A percentile compares a stretch with the other conserved stretches of the same genome.
These are phyloP conservation scores for Nomada goodeniana DNA, from an alignment of 2,888 invertebrate genomes.

Conservation along the genomic window DNA sequence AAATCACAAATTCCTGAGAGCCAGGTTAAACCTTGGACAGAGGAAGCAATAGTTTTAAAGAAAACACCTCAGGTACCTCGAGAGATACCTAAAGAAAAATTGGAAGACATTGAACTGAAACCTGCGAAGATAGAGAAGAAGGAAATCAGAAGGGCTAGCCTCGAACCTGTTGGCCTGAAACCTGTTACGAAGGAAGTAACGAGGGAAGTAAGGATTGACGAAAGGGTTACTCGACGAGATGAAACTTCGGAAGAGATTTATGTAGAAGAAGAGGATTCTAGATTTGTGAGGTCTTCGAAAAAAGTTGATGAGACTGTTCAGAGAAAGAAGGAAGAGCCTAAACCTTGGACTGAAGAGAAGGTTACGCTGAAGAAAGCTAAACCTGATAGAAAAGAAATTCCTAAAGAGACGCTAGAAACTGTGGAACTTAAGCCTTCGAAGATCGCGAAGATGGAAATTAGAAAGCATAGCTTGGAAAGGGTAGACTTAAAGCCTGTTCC, in stretches of 20 bases:
- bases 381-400: conserved; percentile 83
- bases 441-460: conserved; percentile 72
- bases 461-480: conserved; percentile 83
- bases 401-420: conserved; percentile 83
- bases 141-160: conserved; percentile 70
- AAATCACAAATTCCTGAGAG: conserved; percentile 66
- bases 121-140: conserved; percentile 86
- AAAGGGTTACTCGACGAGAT: conserved; percentile 48
- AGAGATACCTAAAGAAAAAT: conserved; percentile 75
- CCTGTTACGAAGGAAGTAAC: conserved; percentile 69
- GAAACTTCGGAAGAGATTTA: conserved; percentile 62
- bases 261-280: conserved; percentile 73
- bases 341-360: conserved; percentile 77
- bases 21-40: conserved; percentile 81
- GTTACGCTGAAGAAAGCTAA: conserved; percentile 85
- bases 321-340: conserved; percentile 69
- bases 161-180: conserved; percentile 75
- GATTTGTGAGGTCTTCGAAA: conserved; percentile 69
- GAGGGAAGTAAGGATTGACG: conserved; percentile 61
- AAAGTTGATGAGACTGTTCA: conserved; percentile 66
- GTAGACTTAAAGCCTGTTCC: conserved; percentile 85
- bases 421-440: conserved; percentile 87
- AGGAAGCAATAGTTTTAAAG: conserved; percentile 81
- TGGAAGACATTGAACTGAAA: conserved; percentile 80
- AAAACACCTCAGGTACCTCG: conserved; percentile 76